Percentiles rank a stretch among this genome's conserved stretches.
Conservation (phyloP, 2,113 vertebrate genomes). For the Rhinichthys klamathensis region DNA sequence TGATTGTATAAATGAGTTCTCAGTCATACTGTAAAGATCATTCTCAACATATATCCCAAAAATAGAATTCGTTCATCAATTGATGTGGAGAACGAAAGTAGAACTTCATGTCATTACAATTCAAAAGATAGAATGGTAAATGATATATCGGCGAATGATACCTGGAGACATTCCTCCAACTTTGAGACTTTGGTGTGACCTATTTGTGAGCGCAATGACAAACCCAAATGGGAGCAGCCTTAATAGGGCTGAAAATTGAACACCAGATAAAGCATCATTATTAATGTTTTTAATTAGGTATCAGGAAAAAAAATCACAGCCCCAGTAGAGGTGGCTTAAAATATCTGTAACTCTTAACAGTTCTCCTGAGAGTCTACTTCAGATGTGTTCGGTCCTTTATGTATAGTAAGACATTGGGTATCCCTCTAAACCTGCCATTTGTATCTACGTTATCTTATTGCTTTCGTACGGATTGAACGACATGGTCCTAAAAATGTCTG, state of each 20-base stretch:
- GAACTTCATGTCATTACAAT: neutral
- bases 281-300: constrained; percentile 81
- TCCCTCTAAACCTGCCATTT: constrained; percentile 60
- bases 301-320: constrained; percentile 60
- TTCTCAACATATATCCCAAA: neutral
- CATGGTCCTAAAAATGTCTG: neutral
- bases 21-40: neutral
- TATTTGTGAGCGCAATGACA: constrained; percentile 68
- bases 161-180: constrained; percentile 60
- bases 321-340: constrained; percentile 66
- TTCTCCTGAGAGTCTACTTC: constrained; percentile 51
- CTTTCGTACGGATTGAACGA: neutral
- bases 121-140: constrained; percentile 1
- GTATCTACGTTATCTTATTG: constrained; percentile 14
- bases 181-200: constrained; percentile 69
- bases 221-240: constrained; percentile 71
- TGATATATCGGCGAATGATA: constrained; percentile 44
- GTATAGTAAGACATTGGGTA: constrained; percentile 66
- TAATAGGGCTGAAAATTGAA: constrained; percentile 77
- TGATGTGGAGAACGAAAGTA: neutral
- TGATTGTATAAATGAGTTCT: neutral
- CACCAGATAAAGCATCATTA: constrained; percentile 77
- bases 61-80: neutral
- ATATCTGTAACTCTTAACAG: constrained; percentile 66
- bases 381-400: constrained; percentile 43